These are phyloP conservation scores for Lepus oiostolus DNA, from an alignment of 2,797 vertebrate genomes.

Conservation along the genomic window DNA sequence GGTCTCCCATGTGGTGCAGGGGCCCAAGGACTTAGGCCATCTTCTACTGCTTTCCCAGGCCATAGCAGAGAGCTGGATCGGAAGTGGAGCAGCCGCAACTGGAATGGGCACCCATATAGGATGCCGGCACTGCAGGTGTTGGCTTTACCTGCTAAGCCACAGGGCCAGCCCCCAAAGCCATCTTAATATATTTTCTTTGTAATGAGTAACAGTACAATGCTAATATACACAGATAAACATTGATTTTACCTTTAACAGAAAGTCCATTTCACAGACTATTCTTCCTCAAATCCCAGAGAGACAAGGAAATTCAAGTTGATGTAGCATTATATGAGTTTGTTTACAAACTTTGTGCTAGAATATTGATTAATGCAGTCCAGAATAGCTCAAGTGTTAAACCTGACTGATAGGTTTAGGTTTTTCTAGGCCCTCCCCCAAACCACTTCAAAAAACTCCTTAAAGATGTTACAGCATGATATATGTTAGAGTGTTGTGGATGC, in stretches of 20 bases:
- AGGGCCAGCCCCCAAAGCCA: neutral
- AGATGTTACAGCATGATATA: neutral
- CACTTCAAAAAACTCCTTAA: neutral
- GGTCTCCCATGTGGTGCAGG: no score
- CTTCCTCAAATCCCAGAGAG: neutral
- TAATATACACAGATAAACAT: neutral
- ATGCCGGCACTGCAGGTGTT: no score
- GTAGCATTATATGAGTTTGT: slow-evolving; percentile 32
- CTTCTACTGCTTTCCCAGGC: no score
- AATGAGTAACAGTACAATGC: neutral
- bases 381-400: neutral
- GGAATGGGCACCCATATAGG: no score
- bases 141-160: no score
- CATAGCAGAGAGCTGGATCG: no score
- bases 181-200: slow-evolving; percentile 7
- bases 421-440: neutral
- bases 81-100: no score
- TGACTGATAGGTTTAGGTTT: slow-evolving; percentile 25
- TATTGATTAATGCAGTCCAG: slow-evolving; percentile 13
- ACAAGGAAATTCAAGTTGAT: slow-evolving; percentile 23
- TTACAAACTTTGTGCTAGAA: slow-evolving; percentile 20
- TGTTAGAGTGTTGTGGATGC: neutral
- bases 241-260: neutral
- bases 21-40: no score
- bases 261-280: neutral